Evolutionary conservation across 2,888 invertebrate genomes (phyloP).

Genomic region (Papilio gigon): DNA sequence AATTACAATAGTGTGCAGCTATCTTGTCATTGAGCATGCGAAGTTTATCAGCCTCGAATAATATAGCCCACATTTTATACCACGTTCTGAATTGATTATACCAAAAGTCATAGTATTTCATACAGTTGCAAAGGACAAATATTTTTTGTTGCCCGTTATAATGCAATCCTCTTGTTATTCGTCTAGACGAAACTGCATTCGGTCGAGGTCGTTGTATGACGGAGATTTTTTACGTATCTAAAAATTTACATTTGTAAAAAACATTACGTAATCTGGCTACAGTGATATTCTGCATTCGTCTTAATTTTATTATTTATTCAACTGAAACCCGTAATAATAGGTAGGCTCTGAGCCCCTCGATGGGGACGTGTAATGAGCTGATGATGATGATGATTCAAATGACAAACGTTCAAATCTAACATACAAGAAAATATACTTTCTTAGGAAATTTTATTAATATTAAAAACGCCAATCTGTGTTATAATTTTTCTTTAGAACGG

Average conservation of each 20-base stretch:
- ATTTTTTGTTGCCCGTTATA: slow-evolving; percentile 31
- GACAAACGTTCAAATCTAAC: no score
- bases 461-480: no score
- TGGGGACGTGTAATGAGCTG: no score
- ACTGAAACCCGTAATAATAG: no score
- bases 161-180: slow-evolving; percentile 49
- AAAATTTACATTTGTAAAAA: slow-evolving; percentile 2
- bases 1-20: not conserved
- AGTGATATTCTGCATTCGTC: not conserved
- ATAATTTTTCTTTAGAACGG: no score
- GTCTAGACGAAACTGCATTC: slow-evolving; percentile 67
- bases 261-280: slow-evolving; percentile 25
- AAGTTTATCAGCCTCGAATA: slow-evolving; percentile 28
- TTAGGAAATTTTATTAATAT: no score
- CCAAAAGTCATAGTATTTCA: not conserved
- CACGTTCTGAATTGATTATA: slow-evolving; percentile 9
- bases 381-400: no score
- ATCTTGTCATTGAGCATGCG: not conserved
- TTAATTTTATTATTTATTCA: no score
- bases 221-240: slow-evolving; percentile 19
- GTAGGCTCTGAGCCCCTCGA: no score
- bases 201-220: slow-evolving; percentile 56
- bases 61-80: slow-evolving; percentile 40
- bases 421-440: no score
- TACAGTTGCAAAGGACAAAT: slow-evolving; percentile 6